Base-by-base conservation (phyloP, 2,888 invertebrate genomes). In the Sclerodermus sp. region DNA sequence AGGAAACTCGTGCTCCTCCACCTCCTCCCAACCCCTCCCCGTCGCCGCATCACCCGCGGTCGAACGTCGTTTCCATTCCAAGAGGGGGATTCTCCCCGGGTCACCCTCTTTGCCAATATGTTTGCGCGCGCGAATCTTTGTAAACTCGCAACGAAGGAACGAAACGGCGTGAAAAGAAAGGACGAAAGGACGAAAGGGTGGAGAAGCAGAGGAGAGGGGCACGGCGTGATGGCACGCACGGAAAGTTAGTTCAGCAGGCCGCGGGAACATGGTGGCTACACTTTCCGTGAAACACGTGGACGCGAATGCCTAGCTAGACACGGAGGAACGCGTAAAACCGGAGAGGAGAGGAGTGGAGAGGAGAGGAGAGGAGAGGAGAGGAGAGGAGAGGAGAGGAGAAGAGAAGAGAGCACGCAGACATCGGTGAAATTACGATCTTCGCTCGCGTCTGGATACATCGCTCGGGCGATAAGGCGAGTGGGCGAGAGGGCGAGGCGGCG, bases 401-500 rank as follows among this genome's bases (percentile, higher is more conserved):
- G 12, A 39, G 36, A 29, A 10, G 41, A 32, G 41, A 52, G 55
- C 63, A 68, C 72, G 63, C 71, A 71, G 71, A 69, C 70, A 71
- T 63, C 60, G 62, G 64, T 63, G 64, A 68, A 73, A 73, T 73
- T 69, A 71, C 71, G 70, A 69, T 61, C 66, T 68, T 67, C 67
- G 63, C 62, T 68, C 64, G 64, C 63, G 66, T 70, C 65, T 65
- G 62, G 66, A 68, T 71, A 66, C 66, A 62, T 66, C 62, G 68
- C 60, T 67, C 64, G 67, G 66, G 66, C 60, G 65, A 67, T 66
- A 62, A 61, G 67, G 62, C 60, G 56, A 63, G 60, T 58, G 60
- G 54, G n/a, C n/a, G n/a, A n/a, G n/a, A n/a, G n/a, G n/a, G n/a
- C n/a, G n/a, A n/a, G n/a, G n/a, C n/a, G n/a, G n/a, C n/a, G n/a